Evolutionary conservation across 2,797 vertebrate genomes (phyloP).

Genomic region (Oophaga sylvatica): DNA sequence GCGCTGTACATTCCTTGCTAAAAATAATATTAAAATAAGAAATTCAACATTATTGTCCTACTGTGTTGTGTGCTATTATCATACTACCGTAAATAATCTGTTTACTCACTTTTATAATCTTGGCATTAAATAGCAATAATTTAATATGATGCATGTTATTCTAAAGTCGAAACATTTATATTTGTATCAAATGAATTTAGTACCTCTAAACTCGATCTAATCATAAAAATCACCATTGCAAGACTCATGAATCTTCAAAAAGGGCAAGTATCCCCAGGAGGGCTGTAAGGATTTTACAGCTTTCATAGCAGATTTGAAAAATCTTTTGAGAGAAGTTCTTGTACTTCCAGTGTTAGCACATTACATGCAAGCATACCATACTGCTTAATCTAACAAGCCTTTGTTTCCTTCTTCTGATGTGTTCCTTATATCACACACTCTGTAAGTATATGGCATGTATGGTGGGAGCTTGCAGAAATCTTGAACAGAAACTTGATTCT

Average conservation of each 20-base stretch:
- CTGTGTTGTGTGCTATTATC: too few species aligned
- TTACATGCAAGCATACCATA: not conserved
- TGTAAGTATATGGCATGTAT: not conserved
- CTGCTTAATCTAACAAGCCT: slow-evolving; percentile 3
- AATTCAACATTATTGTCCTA: not conserved
- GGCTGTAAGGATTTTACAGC: slow-evolving; percentile 42
- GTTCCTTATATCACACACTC: not conserved
- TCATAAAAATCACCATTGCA: slow-evolving; percentile 40
- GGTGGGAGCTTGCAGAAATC: not conserved
- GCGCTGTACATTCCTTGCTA: not conserved
- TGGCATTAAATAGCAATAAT: not conserved
- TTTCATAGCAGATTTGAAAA: slow-evolving; percentile 47
- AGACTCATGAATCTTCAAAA: slow-evolving; percentile 52
- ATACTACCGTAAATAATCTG: not conserved
- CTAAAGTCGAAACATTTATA: not conserved
- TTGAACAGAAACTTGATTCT: not conserved
- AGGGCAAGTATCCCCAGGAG: slow-evolving; percentile 49
- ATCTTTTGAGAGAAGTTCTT: slow-evolving; percentile 35
- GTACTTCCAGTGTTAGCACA: slow-evolving; percentile 22
- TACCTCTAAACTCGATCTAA: slow-evolving; percentile 34
- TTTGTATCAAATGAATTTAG: slow-evolving; percentile 31
- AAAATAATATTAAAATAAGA: not conserved
- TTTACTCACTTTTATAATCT: not conserved
- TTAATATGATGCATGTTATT: not conserved
- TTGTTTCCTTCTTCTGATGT: slow-evolving; percentile 12